These are phyloP conservation scores for Gambelia wislizenii DNA, from an alignment of 2,797 vertebrate species.

Conservation along the genomic window DNA sequence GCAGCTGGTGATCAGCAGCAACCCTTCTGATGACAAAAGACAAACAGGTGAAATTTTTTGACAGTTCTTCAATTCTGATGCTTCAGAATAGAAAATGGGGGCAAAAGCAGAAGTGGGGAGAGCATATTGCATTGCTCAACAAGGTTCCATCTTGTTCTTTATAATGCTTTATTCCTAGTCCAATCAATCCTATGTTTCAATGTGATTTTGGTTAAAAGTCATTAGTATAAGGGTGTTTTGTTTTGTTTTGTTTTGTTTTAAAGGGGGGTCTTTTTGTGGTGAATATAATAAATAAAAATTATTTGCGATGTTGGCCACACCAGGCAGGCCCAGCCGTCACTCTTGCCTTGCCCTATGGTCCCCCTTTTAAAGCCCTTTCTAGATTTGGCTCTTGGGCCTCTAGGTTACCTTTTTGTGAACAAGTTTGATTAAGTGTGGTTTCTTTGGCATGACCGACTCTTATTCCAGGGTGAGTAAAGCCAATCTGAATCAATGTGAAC, in stretches of 20 bases:
- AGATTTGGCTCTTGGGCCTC: too few species aligned
- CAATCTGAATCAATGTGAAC: too few species aligned
- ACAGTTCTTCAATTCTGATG: conserved; percentile 72
- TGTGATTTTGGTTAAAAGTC: conserved; percentile 78
- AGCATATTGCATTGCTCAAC: conserved; percentile 41
- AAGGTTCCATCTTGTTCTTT: conserved; percentile 32
- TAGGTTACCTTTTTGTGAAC: too few species aligned
- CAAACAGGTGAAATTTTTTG: conserved; percentile 78
- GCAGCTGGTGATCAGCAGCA: conserved; percentile 76
- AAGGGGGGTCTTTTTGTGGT: conserved; percentile 56
- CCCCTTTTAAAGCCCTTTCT: too few species aligned
- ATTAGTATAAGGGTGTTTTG: conserved; percentile 58
- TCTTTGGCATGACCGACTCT: too few species aligned
- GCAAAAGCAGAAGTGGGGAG: neutral
- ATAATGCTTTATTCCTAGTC: conserved; percentile 39
- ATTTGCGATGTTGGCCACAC: too few species aligned
- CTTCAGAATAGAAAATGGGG: conserved; percentile 35
- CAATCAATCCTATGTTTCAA: conserved; percentile 72
- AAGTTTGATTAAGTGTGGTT: too few species aligned
- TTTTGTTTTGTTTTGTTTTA: too few species aligned
- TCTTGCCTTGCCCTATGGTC: too few species aligned
- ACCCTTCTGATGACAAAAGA: conserved; percentile 77
- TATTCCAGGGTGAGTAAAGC: too few species aligned
- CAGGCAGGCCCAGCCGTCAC: too few species aligned
- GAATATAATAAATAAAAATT: too few species aligned